Evolutionary conservation across 2,888 invertebrate genomes (phyloP).

Genomic region (Bembecia ichneumoniformis): DNA sequence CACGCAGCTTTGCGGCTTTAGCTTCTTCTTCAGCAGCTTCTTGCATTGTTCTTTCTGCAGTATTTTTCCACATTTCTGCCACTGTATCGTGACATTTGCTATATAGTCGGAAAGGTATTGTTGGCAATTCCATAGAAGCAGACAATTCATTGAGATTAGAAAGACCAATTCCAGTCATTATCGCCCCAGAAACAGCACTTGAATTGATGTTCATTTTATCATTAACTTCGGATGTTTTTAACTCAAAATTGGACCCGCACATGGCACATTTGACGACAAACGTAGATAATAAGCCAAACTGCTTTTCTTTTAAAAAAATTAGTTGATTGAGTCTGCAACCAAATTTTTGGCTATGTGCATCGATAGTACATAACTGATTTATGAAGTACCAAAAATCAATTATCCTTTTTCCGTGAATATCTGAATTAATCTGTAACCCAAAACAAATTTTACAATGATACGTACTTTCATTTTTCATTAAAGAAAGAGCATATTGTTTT

Average conservation of each 20-base stretch:
- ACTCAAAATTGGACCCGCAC: too few relatives aligned
- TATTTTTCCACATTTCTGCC: conserved; percentile 2
- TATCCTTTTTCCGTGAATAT: not conserved
- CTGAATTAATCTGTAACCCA: too few relatives aligned
- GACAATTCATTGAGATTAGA: conserved; percentile 7
- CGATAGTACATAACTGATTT: not conserved
- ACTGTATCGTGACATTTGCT: conserved; percentile 5
- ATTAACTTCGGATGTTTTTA: not conserved
- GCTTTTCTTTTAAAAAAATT: not conserved
- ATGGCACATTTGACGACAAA: too few relatives aligned
- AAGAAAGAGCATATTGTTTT: too few relatives aligned
- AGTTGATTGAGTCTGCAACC: not conserved
- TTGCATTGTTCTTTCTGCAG: conserved; percentile 9
- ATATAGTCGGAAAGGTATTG: conserved; percentile 6
- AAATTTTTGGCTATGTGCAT: not conserved
- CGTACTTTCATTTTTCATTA: too few relatives aligned
- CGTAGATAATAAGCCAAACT: not conserved
- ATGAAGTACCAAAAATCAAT: not conserved
- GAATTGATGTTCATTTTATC: not conserved
- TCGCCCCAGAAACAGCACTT: not conserved
- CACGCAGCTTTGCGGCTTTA: not conserved
- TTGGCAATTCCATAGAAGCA: conserved; percentile 7
- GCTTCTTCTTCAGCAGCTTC: conserved; percentile 9
- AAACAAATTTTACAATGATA: too few relatives aligned
- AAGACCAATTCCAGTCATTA: not conserved